A percentile compares a stretch with the other conserved stretches of the same genome.
These are phyloP conservation scores for Chiloscyllium plagiosum DNA, from an alignment of 2,113 vertebrate genomes.

Conservation along the genomic window DNA sequence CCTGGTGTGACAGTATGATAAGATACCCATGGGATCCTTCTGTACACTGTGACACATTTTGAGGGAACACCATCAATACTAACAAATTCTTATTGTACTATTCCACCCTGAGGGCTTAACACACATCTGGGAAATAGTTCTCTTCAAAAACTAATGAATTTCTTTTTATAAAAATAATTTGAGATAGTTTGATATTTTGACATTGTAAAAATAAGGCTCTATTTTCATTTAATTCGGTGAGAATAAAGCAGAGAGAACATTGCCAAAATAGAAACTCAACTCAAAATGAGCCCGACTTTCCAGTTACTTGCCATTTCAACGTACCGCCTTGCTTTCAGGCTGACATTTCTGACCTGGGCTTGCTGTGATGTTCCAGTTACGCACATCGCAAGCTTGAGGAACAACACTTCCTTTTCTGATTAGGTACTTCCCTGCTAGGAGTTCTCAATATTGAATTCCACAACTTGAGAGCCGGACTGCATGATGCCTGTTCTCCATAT, in stretches of 20 bases:
- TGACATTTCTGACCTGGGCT: no score
- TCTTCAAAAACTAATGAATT: constrained; percentile 6
- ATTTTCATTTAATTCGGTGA: not conserved
- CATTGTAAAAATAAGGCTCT: not conserved
- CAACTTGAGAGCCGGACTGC: no score
- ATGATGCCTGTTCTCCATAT: no score
- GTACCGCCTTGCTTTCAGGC: no score
- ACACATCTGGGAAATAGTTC: not conserved
- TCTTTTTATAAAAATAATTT: not conserved
- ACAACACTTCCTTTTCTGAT: no score
- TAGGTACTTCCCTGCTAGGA: no score
- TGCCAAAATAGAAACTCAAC: not conserved
- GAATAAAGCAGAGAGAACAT: not conserved
- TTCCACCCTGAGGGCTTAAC: not conserved
- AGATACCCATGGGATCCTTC: not conserved
- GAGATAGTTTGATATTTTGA: not conserved
- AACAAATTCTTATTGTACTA: not conserved
- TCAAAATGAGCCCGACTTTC: no score
- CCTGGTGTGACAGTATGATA: no score
- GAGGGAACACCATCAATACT: not conserved
- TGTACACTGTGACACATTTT: not conserved
- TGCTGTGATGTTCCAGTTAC: no score
- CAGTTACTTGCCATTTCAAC: no score
- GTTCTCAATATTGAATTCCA: no score
- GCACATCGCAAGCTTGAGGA: no score